A percentile compares a stretch with the other conserved stretches of the same genome.
These are phyloP conservation scores for Spheniscus humboldti DNA, from an alignment of 2,797 vertebrate species.

Conservation along the genomic window DNA sequence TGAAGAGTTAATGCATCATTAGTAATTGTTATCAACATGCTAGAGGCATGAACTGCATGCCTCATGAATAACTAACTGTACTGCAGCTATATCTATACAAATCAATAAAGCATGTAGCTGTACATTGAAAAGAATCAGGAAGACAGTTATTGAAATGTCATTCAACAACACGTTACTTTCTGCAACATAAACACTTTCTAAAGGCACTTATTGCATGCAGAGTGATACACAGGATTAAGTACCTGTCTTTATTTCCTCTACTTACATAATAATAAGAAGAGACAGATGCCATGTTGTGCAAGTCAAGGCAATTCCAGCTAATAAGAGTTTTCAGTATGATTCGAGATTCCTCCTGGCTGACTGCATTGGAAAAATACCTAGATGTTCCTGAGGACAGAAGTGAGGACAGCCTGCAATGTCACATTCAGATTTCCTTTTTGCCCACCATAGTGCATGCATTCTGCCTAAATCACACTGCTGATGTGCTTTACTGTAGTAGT, in stretches of 20 bases:
- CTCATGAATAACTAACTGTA: background rate
- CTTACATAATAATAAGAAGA: background rate
- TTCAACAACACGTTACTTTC: background rate
- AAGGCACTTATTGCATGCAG: background rate
- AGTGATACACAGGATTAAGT: background rate
- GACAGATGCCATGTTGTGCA: background rate
- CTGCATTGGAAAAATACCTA: background rate
- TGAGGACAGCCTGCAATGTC: background rate
- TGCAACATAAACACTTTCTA: background rate
- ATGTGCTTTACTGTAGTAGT: background rate
- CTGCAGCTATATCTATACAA: background rate
- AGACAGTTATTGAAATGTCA: background rate
- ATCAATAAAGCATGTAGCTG: background rate
- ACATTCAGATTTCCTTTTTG: background rate
- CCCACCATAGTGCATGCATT: background rate
- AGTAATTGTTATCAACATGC: constrained; percentile 15
- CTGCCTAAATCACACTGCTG: background rate
- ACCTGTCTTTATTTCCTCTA: background rate
- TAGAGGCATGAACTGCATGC: background rate
- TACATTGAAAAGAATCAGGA: background rate
- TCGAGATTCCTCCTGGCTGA: background rate
- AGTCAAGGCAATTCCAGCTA: background rate
- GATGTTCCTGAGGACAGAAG: background rate
- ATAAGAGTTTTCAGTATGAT: background rate
- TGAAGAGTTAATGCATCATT: constrained; percentile 31